Evolutionary conservation across 2,113 vertebrate genomes (phyloP).

Genomic region (Plecotus auritus): DNA sequence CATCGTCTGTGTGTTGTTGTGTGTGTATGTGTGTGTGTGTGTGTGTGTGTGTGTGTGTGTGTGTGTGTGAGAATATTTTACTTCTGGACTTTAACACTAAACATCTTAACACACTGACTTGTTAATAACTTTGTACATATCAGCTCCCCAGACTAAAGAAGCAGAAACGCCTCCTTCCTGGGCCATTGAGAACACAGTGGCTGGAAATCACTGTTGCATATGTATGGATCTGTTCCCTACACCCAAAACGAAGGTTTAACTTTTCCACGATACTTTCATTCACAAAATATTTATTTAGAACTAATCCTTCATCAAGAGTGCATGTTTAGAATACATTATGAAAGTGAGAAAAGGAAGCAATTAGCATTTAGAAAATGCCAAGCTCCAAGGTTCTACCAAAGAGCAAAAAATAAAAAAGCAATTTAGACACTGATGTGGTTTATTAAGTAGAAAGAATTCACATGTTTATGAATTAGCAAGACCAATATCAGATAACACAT

Average conservation of each 20-base stretch:
- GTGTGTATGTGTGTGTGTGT: no score
- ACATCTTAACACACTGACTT: constrained; percentile 13
- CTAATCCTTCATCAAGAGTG: constrained; percentile 55
- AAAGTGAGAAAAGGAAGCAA: constrained; percentile 60
- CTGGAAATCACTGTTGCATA: constrained; percentile 52
- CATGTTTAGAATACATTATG: constrained; percentile 59
- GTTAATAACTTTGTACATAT: constrained; percentile 24
- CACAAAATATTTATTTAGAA: constrained; percentile 70
- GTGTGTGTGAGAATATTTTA: neutral
- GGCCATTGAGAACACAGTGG: constrained; percentile 43
- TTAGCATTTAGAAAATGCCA: constrained; percentile 71
- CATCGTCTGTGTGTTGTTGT: neutral
- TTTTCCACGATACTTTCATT: constrained; percentile 47
- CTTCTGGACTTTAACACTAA: constrained; percentile 48
- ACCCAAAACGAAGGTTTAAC: constrained; percentile 47
- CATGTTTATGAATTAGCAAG: constrained; percentile 9
- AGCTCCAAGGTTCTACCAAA: constrained; percentile 53
- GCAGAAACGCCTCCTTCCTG: constrained; percentile 51
- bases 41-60: no score
- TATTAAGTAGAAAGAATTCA: constrained; percentile 53
- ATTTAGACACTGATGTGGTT: constrained; percentile 64
- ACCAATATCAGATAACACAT: neutral
- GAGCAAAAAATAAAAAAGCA: constrained; percentile 44
- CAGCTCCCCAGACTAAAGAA: constrained; percentile 16
- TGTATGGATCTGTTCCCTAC: constrained; percentile 42